Percentiles rank a stretch among this genome's conserved stretches.
Conservation (phyloP, 2,888 invertebrate genomes). For the Lagria hirta region DNA sequence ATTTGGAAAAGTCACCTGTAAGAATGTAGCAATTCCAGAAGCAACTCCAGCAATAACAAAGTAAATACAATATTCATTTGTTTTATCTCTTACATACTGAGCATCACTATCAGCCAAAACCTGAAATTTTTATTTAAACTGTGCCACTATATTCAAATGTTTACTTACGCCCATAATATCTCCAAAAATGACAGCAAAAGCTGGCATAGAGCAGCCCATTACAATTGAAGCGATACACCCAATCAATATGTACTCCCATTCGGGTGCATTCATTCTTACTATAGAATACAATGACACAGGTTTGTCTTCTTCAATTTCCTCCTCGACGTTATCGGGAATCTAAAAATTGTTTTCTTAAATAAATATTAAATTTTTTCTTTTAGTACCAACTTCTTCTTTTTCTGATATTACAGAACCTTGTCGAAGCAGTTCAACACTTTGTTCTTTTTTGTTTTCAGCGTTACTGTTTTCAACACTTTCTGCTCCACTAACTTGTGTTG, state of each 20-base stretch:
- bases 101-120: slow-evolving; percentile 28
- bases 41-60: slow-evolving; percentile 69
- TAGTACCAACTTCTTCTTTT: slow-evolving; percentile 8
- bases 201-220: slow-evolving; percentile 73
- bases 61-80: slow-evolving; percentile 64
- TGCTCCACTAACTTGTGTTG: slow-evolving; percentile 58
- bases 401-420: slow-evolving; percentile 14
- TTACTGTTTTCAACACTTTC: slow-evolving; percentile 6
- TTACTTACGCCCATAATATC: slow-evolving; percentile 67
- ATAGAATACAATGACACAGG: slow-evolving; percentile 38
- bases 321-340: slow-evolving; percentile 9
- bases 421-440: slow-evolving; percentile 23
- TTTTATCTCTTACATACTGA: slow-evolving; percentile 60
- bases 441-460: slow-evolving; percentile 2
- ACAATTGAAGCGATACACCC: slow-evolving; percentile 65
- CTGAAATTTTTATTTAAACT: slow-evolving; percentile 4
- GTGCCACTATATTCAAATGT: neutral
- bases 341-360: neutral
- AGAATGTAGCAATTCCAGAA: slow-evolving; percentile 64
- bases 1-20: slow-evolving; percentile 57
- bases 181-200: slow-evolving; percentile 73
- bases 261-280: slow-evolving; percentile 61
- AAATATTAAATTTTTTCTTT: too few relatives aligned
- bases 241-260: slow-evolving; percentile 65
- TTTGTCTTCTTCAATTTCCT: slow-evolving; percentile 29